Percentiles rank a stretch among this genome's conserved stretches.
These are phyloP conservation scores for Alviniconcha strummeri DNA, from an alignment of 2,888 invertebrate genomes.

Conservation along the genomic window DNA sequence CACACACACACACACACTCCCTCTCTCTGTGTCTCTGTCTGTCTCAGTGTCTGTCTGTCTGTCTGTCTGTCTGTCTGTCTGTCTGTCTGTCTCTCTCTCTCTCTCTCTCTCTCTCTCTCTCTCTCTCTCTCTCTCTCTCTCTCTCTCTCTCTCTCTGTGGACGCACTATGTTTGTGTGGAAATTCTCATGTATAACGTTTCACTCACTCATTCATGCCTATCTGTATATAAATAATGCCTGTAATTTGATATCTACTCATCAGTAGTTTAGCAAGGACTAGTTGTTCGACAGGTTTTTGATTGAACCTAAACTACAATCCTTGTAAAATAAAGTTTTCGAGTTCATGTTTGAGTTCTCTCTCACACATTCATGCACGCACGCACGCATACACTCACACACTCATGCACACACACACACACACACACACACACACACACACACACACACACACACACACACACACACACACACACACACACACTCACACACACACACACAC, in stretches of 20 bases:
- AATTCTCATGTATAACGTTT: not conserved
- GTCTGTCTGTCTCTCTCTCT: too few species aligned
- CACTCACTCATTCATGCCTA: not conserved
- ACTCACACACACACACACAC: not conserved
- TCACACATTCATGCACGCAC: not conserved
- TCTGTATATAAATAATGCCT: not conserved
- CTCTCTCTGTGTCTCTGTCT: not conserved
- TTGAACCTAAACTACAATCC: too few species aligned
- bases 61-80: too few species aligned
- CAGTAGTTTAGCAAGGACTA: not conserved
- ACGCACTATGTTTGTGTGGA: not conserved
- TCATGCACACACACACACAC: not conserved
- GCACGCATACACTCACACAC: not conserved
- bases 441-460: slow-evolving; percentile 11
- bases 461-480: not conserved
- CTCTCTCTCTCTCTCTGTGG: not conserved
- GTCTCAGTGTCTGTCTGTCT: too few species aligned
- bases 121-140: not conserved
- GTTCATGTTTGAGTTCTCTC: not conserved
- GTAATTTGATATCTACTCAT: not conserved
- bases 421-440: slow-evolving; percentile 4
- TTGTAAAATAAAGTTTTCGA: not conserved
- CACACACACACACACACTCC: not conserved
- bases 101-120: not conserved
- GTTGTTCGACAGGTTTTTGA: too few species aligned